phyloP scores from a whole-genome alignment of 2,888 invertebrate genomes.

The Temnothorax rugatulus region DNA sequence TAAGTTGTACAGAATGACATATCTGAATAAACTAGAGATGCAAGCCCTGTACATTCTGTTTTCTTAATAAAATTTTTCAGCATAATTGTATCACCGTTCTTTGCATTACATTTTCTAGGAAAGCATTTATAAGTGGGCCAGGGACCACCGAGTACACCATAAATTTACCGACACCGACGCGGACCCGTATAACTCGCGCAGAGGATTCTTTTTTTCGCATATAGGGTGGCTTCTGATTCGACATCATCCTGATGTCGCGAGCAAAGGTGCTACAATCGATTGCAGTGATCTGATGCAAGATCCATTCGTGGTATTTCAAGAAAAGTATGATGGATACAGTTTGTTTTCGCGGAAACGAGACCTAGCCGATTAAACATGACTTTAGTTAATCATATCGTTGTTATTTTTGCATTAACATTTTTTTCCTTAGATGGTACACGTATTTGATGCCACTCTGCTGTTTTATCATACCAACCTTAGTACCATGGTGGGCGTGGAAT shows the following conservation, averaged over 20 bases:
- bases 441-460: too few species aligned
- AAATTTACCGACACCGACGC: slow-evolving; percentile 90
- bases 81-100: too few species aligned
- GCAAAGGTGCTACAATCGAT: slow-evolving; percentile 93
- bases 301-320: slow-evolving; percentile 95
- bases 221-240: slow-evolving; percentile 96
- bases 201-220: slow-evolving; percentile 98
- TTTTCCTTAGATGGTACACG: slow-evolving; percentile 73
- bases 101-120: slow-evolving; percentile 88
- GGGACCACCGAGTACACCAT: slow-evolving; percentile 95
- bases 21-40: not conserved
- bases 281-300: slow-evolving; percentile 95
- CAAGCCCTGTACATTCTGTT: too few species aligned
- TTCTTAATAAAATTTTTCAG: too few species aligned
- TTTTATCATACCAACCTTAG: too few species aligned
- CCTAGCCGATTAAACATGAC: too few species aligned
- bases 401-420: not conserved
- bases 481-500: too few species aligned
- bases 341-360: not conserved
- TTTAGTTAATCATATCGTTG: too few species aligned
- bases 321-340: slow-evolving; percentile 88
- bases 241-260: slow-evolving; percentile 95
- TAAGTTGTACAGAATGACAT: not conserved
- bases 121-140: slow-evolving; percentile 94
- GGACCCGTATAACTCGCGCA: slow-evolving; percentile 88